Conservation (phyloP, 2,888 invertebrate genomes). For the Eulithis prunata region DNA sequence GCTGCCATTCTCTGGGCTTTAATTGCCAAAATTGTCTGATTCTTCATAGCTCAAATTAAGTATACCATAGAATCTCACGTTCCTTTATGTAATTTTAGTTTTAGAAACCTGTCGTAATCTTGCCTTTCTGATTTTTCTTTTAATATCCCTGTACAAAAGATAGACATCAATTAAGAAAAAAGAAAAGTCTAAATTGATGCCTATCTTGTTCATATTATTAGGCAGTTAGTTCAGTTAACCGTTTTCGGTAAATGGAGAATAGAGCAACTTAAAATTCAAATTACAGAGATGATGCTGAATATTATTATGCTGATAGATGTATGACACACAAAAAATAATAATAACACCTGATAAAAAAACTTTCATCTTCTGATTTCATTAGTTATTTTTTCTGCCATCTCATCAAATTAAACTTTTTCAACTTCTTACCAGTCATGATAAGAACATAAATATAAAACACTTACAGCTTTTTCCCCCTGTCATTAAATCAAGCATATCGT, state of each 20-base stretch:
- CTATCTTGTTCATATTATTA: too few relatives aligned
- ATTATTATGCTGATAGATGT: too few relatives aligned
- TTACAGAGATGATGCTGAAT: too few relatives aligned
- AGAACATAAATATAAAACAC: not conserved
- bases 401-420: constrained; percentile 5
- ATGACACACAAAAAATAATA: too few relatives aligned
- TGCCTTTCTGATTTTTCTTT: too few relatives aligned
- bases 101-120: not conserved
- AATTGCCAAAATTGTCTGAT: constrained; percentile 22
- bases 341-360: not conserved
- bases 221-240: too few relatives aligned
- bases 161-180: too few relatives aligned
- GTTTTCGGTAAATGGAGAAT: too few relatives aligned
- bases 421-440: not conserved
- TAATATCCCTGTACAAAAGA: too few relatives aligned
- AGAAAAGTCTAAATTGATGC: too few relatives aligned
- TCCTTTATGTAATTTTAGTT: not conserved
- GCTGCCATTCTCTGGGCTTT: constrained; percentile 15
- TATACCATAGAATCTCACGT: not conserved
- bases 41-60: constrained; percentile 13
- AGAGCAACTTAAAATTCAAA: too few relatives aligned
- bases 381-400: constrained; percentile 3
- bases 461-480: not conserved
- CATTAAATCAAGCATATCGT: constrained; percentile 5
- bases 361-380: not conserved